phyloP scores from a whole-genome alignment of 1,140 invertebrate species.

The Heliothis subflexa region DNA sequence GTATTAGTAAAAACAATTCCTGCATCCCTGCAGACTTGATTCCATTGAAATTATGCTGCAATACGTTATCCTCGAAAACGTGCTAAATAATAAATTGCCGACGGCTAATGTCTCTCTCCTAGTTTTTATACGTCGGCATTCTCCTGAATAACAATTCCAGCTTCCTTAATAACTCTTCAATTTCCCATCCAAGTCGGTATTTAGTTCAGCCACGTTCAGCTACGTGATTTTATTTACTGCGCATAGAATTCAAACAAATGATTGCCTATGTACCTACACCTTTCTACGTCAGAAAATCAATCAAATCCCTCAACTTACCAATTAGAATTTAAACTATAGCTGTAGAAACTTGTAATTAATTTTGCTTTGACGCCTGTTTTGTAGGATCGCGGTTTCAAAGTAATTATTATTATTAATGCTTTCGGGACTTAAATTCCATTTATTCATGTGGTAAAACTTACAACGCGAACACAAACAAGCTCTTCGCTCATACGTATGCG shows the following conservation, averaged over 20 bases:
- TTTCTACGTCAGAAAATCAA: neutral
- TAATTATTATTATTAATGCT: neutral
- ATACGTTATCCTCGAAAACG: slow-evolving; percentile 8
- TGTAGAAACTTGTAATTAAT: slow-evolving; percentile 5
- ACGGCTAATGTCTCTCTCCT: neutral
- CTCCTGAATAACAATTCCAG: neutral
- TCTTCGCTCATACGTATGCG: no score
- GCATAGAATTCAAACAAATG: neutral
- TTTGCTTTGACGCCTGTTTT: slow-evolving; percentile 2
- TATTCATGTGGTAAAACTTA: no score
- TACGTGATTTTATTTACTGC: neutral
- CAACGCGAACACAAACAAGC: no score
- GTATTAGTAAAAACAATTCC: no score
- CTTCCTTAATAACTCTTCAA: slow-evolving; percentile 4
- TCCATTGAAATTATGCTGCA: no score
- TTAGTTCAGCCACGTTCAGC: neutral
- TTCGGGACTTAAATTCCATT: no score
- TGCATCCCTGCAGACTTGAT: no score
- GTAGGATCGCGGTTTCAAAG: neutral
- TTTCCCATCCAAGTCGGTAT: neutral
- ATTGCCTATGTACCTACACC: neutral
- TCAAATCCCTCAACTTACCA: neutral
- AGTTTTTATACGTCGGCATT: slow-evolving; percentile 14
- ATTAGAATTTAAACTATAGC: neutral
- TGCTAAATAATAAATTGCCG: slow-evolving; percentile 17